Evolutionary conservation across 2,113 vertebrate species (phyloP).

Genomic region (Amphiprion percula): DNA sequence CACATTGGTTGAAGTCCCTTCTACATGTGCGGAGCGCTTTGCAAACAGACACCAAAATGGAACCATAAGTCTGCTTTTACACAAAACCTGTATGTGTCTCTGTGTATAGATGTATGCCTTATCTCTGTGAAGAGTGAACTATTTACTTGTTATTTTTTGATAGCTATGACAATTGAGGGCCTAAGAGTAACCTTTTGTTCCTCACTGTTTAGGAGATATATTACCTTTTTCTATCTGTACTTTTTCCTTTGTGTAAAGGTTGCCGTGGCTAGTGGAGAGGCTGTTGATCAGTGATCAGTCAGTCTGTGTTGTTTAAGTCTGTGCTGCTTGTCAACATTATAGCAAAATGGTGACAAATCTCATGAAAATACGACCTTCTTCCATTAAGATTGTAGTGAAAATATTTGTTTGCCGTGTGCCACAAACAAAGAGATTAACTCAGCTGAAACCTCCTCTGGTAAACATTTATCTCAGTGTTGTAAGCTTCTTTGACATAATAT

Average conservation of each 20-base stretch:
- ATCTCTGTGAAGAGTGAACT: background rate
- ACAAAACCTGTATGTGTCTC: no score
- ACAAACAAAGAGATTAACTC: constrained; percentile 51
- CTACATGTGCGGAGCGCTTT: no score
- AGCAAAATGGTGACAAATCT: background rate
- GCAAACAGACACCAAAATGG: no score
- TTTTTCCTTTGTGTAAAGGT: background rate
- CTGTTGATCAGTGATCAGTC: background rate
- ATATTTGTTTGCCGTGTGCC: constrained; percentile 36
- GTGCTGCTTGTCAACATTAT: background rate
- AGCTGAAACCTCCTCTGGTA: constrained; percentile 25
- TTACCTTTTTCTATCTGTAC: background rate
- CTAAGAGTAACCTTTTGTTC: background rate
- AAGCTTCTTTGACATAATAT: constrained; percentile 48
- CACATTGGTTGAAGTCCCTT: no score
- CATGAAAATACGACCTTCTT: background rate
- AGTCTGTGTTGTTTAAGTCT: constrained; percentile 2
- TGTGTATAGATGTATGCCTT: no score
- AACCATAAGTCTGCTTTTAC: no score
- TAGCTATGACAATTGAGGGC: no score
- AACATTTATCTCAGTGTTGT: constrained; percentile 21
- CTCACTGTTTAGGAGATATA: background rate
- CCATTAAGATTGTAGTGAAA: constrained; percentile 9
- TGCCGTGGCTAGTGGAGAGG: no score
- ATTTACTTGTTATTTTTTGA: background rate